These are phyloP conservation scores for Luperina testacea DNA, from an alignment of 2,888 invertebrate species.

Conservation along the genomic window DNA sequence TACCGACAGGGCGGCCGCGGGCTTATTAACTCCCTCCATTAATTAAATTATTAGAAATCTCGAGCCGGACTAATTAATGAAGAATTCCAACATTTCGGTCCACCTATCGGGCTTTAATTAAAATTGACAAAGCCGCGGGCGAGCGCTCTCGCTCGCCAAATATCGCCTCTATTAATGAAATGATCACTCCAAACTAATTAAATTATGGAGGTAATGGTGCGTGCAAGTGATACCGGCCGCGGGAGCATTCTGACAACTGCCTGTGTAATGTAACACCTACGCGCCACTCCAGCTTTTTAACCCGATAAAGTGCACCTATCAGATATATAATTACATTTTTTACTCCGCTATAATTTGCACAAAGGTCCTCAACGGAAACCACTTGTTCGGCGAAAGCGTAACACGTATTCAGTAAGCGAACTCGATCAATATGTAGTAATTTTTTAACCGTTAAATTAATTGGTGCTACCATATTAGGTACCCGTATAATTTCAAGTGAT, in stretches of 20 bases:
- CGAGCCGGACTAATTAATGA: constrained; percentile 88
- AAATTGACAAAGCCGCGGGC: constrained; percentile 89
- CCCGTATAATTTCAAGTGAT: constrained; percentile 59
- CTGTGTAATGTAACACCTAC: constrained; percentile 64
- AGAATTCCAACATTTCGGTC: constrained; percentile 90
- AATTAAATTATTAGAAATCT: constrained; percentile 90
- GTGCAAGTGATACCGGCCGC: constrained; percentile 84
- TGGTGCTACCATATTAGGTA: constrained; percentile 49
- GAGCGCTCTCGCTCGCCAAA: constrained; percentile 85
- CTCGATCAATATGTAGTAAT: constrained; percentile 55
- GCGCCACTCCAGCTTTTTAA: constrained; percentile 49
- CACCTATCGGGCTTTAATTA: constrained; percentile 89
- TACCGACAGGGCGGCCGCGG: constrained; percentile 79
- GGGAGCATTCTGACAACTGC: constrained; percentile 64
- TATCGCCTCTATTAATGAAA: constrained; percentile 89
- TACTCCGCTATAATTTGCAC: constrained; percentile 43
- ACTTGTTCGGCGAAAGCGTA: constrained; percentile 57
- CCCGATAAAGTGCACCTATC: constrained; percentile 36
- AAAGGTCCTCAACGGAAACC: constrained; percentile 40
- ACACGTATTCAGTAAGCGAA: constrained; percentile 45
- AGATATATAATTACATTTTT: constrained; percentile 47
- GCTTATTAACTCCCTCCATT: constrained; percentile 88
- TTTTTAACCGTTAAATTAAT: constrained; percentile 56
- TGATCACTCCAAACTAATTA: constrained; percentile 90
- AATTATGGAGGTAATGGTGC: constrained; percentile 89